phyloP scores from a whole-genome alignment of 2,888 invertebrate genomes.

The Apodemia hepburni region DNA sequence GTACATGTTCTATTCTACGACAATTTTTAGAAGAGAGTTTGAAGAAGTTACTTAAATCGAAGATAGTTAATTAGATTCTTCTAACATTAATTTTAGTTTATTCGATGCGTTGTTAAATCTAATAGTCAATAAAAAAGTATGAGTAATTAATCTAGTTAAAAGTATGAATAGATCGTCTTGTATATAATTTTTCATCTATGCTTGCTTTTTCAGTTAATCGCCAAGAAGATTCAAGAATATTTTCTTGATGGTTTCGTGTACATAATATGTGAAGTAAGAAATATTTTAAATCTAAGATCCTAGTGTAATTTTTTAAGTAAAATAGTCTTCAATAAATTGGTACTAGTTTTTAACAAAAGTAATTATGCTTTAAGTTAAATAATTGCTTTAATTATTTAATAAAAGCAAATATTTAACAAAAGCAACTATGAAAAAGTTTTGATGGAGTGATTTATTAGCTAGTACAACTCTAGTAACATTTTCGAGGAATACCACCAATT shows the following conservation, averaged over 20 bases:
- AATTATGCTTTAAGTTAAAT: too few relatives aligned
- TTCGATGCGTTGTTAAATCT: background rate
- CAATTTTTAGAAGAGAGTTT: slow-evolving; percentile 40
- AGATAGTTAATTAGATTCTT: slow-evolving; percentile 10
- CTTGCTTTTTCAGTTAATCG: background rate
- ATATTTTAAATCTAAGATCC: background rate
- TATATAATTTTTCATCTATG: too few relatives aligned
- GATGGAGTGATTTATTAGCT: too few relatives aligned
- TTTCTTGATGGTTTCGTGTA: background rate
- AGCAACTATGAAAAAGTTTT: too few relatives aligned
- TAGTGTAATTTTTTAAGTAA: background rate
- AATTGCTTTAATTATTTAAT: too few relatives aligned
- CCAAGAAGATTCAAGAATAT: background rate
- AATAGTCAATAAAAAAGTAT: background rate
- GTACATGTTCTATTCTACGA: slow-evolving; percentile 79
- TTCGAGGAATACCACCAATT: too few relatives aligned
- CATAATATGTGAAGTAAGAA: background rate
- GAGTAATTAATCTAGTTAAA: background rate
- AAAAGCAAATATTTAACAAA: too few relatives aligned
- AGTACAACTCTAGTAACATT: too few relatives aligned
- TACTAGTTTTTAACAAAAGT: background rate
- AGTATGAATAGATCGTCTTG: background rate
- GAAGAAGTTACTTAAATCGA: slow-evolving; percentile 26
- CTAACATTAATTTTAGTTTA: background rate
- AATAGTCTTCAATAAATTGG: background rate